Percentiles rank a stretch among this genome's conserved stretches.
phyloP scores from a whole-genome alignment of 2,113 vertebrate genomes.

The Chaetorhynchus papuensis region DNA sequence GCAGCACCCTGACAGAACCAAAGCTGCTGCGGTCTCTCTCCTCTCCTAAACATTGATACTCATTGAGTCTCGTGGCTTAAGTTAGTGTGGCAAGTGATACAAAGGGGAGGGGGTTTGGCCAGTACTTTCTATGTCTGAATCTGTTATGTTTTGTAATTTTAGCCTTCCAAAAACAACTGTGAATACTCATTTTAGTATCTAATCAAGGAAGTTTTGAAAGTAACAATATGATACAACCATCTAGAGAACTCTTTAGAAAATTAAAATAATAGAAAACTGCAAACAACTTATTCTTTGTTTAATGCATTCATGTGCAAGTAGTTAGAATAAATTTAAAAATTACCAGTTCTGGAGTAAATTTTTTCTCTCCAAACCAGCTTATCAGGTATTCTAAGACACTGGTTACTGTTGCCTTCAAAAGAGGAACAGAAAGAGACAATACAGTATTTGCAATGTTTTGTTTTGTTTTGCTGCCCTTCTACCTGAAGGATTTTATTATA shows the following conservation, averaged over 20 bases:
- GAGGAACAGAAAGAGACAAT: not conserved
- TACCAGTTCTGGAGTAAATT: slow-evolving; percentile 93
- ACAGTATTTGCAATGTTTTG: not conserved
- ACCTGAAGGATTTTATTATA: not conserved
- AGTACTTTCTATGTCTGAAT: not conserved
- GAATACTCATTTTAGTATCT: not conserved
- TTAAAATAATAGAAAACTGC: not conserved
- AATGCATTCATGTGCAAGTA: not conserved
- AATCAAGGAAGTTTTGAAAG: not conserved
- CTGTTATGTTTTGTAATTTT: not conserved
- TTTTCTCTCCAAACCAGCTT: slow-evolving; percentile 88
- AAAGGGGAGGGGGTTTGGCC: not conserved
- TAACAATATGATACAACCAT: not conserved
- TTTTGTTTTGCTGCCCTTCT: not conserved
- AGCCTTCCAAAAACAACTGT: not conserved
- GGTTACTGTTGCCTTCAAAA: slow-evolving; percentile 84
- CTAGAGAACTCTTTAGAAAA: not conserved
- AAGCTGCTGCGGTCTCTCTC: not conserved
- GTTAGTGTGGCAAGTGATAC: not conserved
- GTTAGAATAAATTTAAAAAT: slow-evolving; percentile 53
- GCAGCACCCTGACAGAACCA: not conserved
- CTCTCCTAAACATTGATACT: fast-evolving
- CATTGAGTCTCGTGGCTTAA: not conserved
- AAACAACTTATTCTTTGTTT: not conserved
- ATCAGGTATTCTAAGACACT: slow-evolving; percentile 88